These are phyloP conservation scores for Phthorimaea operculella DNA, from an alignment of 1,140 invertebrate genomes.

Conservation along the genomic window DNA sequence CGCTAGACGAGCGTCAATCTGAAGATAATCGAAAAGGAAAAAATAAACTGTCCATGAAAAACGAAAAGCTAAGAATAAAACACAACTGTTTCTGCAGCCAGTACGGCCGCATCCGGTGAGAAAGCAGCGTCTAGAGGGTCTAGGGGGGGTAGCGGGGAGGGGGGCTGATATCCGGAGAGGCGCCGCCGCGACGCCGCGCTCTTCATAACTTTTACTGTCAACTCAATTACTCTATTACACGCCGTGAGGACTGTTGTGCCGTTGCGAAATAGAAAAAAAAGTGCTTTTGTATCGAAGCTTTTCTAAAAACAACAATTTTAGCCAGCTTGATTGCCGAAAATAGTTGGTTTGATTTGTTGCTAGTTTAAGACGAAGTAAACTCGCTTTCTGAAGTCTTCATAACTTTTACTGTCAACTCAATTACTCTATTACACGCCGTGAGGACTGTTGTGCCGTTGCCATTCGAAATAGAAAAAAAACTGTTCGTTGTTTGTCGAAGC, in stretches of 20 bases:
- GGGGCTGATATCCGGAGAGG: conserved; percentile 45
- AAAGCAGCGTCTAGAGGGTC: conserved; percentile 8
- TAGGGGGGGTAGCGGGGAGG: conserved; percentile 17
- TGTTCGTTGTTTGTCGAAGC: no score
- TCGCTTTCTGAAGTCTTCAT: no score
- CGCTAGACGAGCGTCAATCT: no score
- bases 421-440: conserved; percentile 30
- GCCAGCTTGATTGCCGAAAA: no score
- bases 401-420: conserved; percentile 51
- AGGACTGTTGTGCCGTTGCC: neutral
- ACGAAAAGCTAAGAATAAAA: no score
- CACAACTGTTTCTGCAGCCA: conserved; percentile 10
- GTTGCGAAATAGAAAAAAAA: conserved; percentile 11
- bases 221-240: conserved; percentile 39
- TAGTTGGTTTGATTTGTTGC: no score
- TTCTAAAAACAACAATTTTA: no score
- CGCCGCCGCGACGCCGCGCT: conserved; percentile 44
- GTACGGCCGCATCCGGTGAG: conserved; percentile 23
- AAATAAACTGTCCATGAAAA: neutral
- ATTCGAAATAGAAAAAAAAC: conserved; percentile 14
- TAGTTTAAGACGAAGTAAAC: no score
- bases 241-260: conserved; percentile 7
- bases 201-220: conserved; percentile 58
- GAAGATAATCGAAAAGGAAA: no score
- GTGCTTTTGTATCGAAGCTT: no score